These are phyloP conservation scores for Procambarus virginalis DNA, from an alignment of 1,140 invertebrate genomes.

Conservation along the genomic window DNA sequence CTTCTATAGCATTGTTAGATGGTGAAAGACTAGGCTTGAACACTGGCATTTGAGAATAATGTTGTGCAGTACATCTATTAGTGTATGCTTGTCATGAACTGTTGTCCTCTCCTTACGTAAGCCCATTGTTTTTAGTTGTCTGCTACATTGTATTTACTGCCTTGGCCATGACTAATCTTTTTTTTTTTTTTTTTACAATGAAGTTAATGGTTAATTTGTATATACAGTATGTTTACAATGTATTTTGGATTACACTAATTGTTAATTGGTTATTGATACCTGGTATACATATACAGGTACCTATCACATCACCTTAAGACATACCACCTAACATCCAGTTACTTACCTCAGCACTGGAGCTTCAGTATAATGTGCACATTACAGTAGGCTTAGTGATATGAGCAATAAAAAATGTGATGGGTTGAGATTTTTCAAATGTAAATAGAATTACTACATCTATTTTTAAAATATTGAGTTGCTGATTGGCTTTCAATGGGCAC, in stretches of 20 bases:
- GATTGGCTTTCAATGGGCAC: too few species aligned
- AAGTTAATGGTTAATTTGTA: too few species aligned
- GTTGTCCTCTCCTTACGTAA: not conserved
- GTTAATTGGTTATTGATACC: not conserved
- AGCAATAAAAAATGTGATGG: too few species aligned
- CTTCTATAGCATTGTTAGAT: not conserved
- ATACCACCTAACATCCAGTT: too few species aligned
- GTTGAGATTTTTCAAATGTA: too few species aligned
- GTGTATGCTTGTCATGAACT: not conserved
- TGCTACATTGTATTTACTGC: not conserved
- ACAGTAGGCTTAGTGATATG: too few species aligned
- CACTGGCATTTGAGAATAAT: not conserved
- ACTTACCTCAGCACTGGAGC: not conserved
- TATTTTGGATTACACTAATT: not conserved
- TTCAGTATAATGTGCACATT: not conserved
- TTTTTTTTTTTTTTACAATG: not conserved
- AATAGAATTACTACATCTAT: too few species aligned
- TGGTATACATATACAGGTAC: not conserved
- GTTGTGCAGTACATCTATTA: not conserved
- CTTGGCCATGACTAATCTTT: not conserved
- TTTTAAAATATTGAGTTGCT: too few species aligned
- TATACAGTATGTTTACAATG: too few species aligned
- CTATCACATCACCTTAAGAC: not conserved
- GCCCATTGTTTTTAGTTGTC: not conserved
- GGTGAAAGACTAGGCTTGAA: not conserved